Percentiles rank a stretch among this genome's conserved stretches.
phyloP scores from a whole-genome alignment of 2,113 vertebrate species.

The Cairina moschata region DNA sequence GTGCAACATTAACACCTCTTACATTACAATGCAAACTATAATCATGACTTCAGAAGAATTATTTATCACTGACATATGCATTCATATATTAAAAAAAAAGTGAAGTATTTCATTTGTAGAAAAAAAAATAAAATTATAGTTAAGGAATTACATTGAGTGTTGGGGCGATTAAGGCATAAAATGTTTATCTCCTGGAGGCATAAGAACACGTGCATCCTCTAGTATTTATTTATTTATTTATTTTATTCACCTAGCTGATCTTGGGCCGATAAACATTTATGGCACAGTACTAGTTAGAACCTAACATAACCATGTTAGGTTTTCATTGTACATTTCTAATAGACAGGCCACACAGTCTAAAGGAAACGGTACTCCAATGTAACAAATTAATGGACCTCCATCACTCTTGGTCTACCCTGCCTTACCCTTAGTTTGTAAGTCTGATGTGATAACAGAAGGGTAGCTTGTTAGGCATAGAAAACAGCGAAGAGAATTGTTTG shows the following conservation, averaged over 20 bases:
- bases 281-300: neutral
- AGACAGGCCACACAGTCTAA: neutral
- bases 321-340: neutral
- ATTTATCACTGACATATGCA: neutral
- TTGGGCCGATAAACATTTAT: neutral
- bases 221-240: neutral
- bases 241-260: neutral
- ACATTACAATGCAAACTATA: neutral
- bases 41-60: neutral
- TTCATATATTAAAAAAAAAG: neutral
- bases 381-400: neutral
- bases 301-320: neutral
- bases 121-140: neutral
- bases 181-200: neutral
- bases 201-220: neutral
- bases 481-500: neutral
- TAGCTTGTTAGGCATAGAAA: neutral
- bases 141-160: neutral
- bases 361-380: neutral
- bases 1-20: neutral
- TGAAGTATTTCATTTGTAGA: neutral
- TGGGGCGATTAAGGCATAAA: neutral
- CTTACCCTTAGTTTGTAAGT: neutral
- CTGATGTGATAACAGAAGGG: neutral
- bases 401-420: neutral